These are phyloP conservation scores for Pipa parva DNA, from an alignment of 2,113 vertebrate species.

Conservation along the genomic window DNA sequence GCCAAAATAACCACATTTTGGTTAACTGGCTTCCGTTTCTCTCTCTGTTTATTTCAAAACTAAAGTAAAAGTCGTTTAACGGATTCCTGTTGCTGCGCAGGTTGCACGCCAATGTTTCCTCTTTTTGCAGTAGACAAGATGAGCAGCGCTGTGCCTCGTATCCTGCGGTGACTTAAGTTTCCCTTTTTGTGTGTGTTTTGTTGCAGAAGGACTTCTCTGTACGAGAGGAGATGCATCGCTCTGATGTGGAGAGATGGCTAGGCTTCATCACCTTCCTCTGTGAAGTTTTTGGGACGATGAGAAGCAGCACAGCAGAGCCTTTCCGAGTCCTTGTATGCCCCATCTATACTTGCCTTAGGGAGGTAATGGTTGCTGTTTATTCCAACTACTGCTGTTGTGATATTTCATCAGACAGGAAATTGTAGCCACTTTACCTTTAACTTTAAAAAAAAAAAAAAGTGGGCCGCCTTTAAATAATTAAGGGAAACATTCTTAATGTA, in stretches of 20 bases:
- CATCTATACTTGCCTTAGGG: conserved; percentile 96
- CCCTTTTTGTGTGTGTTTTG: conserved; percentile 41
- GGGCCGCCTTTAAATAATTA: no score
- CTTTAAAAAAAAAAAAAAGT: no score
- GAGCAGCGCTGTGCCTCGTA: background rate
- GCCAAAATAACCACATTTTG: background rate
- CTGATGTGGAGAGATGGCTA: conserved; percentile 90
- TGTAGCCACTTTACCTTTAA: no score
- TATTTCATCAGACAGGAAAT: no score
- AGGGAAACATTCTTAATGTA: no score
- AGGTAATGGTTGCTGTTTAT: conserved; percentile 72
- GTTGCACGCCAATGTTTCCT: conserved; percentile 13
- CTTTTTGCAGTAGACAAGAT: background rate
- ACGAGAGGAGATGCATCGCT: conserved; percentile 83
- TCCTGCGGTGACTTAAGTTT: background rate
- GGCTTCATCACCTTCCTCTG: conserved; percentile 98
- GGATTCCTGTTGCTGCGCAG: conserved; percentile 43
- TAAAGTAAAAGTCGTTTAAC: background rate
- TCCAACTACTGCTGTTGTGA: no score
- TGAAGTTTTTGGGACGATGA: conserved; percentile 93
- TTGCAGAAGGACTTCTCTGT: conserved; percentile 87
- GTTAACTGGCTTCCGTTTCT: conserved; percentile 24
- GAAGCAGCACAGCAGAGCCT: conserved; percentile 88
- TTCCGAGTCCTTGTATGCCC: conserved; percentile 94
- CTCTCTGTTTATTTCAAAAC: background rate